Percentiles rank a stretch among this genome's conserved stretches.
These are phyloP conservation scores for Phrynosoma blainvillii DNA, from an alignment of 2,113 vertebrate genomes.

Conservation along the genomic window DNA sequence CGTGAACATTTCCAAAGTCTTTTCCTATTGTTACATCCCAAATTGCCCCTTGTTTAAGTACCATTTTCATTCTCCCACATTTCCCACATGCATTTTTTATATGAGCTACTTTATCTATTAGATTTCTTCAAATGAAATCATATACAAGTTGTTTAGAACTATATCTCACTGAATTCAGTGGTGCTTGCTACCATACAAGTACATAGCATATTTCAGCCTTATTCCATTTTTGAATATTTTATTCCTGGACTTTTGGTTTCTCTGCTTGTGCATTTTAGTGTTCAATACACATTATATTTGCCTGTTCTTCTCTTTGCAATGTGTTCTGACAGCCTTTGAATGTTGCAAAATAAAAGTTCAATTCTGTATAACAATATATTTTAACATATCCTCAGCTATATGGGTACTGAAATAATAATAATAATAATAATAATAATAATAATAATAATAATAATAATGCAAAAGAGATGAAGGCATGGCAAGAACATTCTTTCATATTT, in stretches of 20 bases:
- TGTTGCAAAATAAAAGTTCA: neutral
- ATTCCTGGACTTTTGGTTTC: neutral
- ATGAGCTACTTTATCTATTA: no score
- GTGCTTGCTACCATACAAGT: neutral
- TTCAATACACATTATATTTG: neutral
- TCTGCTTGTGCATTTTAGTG: neutral
- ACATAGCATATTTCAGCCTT: neutral
- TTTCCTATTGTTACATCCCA: no score
- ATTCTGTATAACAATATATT: neutral
- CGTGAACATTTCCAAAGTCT: no score
- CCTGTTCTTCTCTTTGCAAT: neutral
- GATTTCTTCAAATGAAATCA: neutral
- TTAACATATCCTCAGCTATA: slow-evolving; percentile 43
- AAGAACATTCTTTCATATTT: slow-evolving; percentile 12
- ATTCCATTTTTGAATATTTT: neutral
- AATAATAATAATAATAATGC: neutral
- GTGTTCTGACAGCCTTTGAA: neutral
- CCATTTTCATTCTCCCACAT: neutral
- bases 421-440: neutral
- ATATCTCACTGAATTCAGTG: neutral
- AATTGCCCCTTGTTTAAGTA: neutral
- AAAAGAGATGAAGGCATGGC: neutral
- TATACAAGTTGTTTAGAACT: neutral
- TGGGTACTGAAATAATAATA: slow-evolving; percentile 40
- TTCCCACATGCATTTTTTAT: neutral